These are phyloP conservation scores for Aplodontia rufa DNA, from an alignment of 2,113 vertebrate genomes.

Conservation along the genomic window DNA sequence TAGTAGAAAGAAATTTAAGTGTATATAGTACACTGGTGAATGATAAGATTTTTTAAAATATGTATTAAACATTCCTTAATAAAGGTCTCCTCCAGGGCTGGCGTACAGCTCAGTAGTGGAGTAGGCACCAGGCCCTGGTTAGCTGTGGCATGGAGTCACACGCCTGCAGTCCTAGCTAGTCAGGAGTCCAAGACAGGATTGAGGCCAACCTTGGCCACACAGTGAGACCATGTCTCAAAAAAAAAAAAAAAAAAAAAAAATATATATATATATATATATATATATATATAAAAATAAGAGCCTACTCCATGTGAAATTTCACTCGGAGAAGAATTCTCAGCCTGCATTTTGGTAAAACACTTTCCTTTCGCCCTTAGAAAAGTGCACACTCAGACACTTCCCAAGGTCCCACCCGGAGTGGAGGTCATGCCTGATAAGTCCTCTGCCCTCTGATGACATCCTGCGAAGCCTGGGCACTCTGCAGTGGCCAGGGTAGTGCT, in stretches of 20 bases:
- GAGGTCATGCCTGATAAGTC: background rate
- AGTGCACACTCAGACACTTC: background rate
- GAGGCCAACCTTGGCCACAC: background rate
- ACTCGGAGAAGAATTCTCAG: conserved; percentile 6
- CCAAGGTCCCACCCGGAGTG: background rate
- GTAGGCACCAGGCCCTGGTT: background rate
- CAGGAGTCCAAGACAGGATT: background rate
- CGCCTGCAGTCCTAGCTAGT: background rate
- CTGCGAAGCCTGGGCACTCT: background rate
- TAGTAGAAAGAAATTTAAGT: background rate
- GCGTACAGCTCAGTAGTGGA: background rate
- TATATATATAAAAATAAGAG: background rate
- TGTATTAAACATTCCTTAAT: conserved; percentile 3
- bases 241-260: background rate
- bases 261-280: too few species aligned
- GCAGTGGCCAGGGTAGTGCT: background rate
- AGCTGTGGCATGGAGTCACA: background rate
- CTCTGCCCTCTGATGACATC: background rate
- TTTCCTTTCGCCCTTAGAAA: conserved; percentile 19
- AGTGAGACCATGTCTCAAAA: background rate
- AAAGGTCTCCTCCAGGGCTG: background rate
- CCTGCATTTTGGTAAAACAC: background rate
- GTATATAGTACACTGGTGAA: background rate
- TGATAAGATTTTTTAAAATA: background rate
- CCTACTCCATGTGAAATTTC: background rate